Conservation (phyloP, 2,888 invertebrate genomes). For the Papilio demoleus region DNA sequence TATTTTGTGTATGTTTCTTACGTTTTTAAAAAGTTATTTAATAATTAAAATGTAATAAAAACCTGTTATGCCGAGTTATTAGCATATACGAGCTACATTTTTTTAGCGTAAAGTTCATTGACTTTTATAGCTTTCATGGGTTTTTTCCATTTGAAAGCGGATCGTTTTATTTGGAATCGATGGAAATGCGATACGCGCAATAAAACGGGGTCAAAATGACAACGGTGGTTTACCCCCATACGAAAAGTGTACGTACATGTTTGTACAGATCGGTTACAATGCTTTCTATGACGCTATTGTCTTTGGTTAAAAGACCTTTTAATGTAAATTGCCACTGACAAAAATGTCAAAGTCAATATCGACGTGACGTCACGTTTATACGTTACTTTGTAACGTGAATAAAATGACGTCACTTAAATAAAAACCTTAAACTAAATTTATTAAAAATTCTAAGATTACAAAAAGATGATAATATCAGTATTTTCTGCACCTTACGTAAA, state of each 20-base stretch:
- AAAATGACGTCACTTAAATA: no score
- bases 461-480: no score
- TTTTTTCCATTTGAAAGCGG: slow-evolving; percentile 33
- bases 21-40: not conserved
- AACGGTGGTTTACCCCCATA: slow-evolving; percentile 4
- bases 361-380: no score
- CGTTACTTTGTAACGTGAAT: no score
- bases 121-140: slow-evolving; percentile 27
- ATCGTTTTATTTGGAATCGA: slow-evolving; percentile 42
- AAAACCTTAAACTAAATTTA: no score
- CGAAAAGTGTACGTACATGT: not conserved
- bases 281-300: not conserved
- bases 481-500: no score
- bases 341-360: no score
- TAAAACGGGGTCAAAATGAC: slow-evolving; percentile 15
- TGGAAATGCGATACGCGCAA: slow-evolving; percentile 34
- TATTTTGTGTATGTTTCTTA: not conserved
- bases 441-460: no score
- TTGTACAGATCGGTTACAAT: not conserved
- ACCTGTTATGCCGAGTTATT: no score
- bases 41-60: no score
- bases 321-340: no score
- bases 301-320: not conserved
- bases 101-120: slow-evolving; percentile 35
- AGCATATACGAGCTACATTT: no score